phyloP scores from a whole-genome alignment of 2,888 invertebrate species.

The Linnaemya tessellans region DNA sequence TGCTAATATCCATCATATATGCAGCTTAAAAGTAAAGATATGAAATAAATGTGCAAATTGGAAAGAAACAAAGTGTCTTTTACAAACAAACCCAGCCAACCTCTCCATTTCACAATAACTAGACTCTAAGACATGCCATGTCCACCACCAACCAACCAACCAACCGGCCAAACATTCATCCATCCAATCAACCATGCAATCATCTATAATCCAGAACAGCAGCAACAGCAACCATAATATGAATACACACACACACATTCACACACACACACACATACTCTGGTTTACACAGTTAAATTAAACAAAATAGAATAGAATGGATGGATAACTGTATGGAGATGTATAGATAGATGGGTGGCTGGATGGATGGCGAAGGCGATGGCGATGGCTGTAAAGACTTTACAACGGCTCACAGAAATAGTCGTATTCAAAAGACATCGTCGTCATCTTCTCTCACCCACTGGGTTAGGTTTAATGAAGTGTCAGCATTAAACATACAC shows the following conservation, averaged over 20 bases:
- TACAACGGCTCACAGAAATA: conserved; percentile 12
- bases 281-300: conserved; percentile 41
- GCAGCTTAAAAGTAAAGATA: conserved; percentile 22
- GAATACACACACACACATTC: neutral
- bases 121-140: conserved; percentile 30
- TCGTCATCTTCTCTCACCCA: conserved; percentile 66
- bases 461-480: conserved; percentile 69
- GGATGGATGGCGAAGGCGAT: neutral
- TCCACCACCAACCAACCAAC: conserved; percentile 45
- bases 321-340: conserved; percentile 23
- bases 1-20: conserved; percentile 4
- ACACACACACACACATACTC: neutral
- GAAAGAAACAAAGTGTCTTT: conserved; percentile 24
- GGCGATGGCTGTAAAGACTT: neutral
- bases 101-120: conserved; percentile 25
- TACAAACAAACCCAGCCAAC: neutral
- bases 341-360: conserved; percentile 10
- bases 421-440: conserved; percentile 23
- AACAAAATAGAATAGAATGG: conserved; percentile 48
- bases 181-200: conserved; percentile 66
- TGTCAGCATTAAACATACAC: conserved; percentile 71
- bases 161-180: conserved; percentile 37
- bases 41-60: conserved; percentile 23
- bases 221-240: conserved; percentile 26
- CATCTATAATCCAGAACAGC: conserved; percentile 61